Percentiles rank a stretch among this genome's conserved stretches.
Conservation (phyloP, 2,888 invertebrate genomes). For the Hirtodrosophila confusa region DNA sequence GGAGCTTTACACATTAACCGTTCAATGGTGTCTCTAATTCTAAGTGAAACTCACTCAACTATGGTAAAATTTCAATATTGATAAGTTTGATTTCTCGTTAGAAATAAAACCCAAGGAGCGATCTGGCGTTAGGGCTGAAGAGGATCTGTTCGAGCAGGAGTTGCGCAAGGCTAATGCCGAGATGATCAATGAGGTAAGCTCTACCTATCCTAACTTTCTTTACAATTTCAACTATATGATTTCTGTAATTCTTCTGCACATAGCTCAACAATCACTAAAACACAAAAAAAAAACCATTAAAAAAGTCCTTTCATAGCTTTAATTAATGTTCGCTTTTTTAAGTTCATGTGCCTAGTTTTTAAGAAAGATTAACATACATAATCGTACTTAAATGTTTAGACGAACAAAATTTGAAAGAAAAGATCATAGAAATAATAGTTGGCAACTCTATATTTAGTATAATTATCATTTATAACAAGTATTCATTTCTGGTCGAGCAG, state of each 20-base stretch:
- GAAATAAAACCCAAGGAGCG: constrained; percentile 81
- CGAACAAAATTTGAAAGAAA: constrained; percentile 1
- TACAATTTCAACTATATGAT: neutral
- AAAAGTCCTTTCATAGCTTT: constrained; percentile 72
- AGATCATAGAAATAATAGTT: too few relatives aligned
- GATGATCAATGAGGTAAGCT: constrained; percentile 83
- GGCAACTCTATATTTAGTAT: too few relatives aligned
- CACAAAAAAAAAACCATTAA: constrained; percentile 41
- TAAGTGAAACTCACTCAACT: neutral
- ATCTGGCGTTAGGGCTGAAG: constrained; percentile 31
- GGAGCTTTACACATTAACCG: constrained; percentile 56
- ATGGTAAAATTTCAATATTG: neutral
- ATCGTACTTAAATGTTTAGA: neutral
- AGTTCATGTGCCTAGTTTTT: constrained; percentile 48
- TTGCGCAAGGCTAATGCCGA: constrained; percentile 82
- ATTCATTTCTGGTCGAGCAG: neutral
- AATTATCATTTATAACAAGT: too few relatives aligned
- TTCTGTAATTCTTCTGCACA: constrained; percentile 22
- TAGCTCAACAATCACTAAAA: constrained; percentile 82
- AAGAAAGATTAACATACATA: constrained; percentile 12
- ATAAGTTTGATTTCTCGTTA: constrained; percentile 29
- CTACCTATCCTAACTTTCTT: neutral
- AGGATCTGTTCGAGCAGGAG: constrained; percentile 79
- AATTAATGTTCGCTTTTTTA: constrained; percentile 63
- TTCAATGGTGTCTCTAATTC: constrained; percentile 47